These are phyloP conservation scores for Rhopilema esculentum DNA, from an alignment of 30 jellyfish, hydroid and myxozoan genomes.

Conservation along the genomic window DNA sequence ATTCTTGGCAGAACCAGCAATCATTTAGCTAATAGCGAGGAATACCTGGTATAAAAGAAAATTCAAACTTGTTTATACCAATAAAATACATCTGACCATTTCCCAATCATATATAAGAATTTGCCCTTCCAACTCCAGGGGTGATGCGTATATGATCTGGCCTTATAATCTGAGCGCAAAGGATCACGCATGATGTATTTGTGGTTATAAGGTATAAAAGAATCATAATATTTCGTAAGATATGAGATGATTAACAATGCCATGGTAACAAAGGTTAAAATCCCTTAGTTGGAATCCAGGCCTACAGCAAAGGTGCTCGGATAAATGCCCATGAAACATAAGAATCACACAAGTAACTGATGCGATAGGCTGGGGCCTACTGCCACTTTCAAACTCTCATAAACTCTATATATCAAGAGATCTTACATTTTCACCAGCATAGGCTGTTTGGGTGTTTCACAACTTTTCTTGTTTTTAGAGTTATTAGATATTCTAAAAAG, in stretches of 20 bases:
- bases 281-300: not conserved
- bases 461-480: no score
- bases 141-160: not conserved
- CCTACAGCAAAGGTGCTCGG: no score
- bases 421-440: no score
- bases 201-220: not conserved
- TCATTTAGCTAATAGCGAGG: not conserved
- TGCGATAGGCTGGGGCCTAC: no score
- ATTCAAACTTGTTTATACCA: no score
- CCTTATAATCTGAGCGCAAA: not conserved
- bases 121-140: not conserved
- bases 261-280: not conserved
- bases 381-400: no score
- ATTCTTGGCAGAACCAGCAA: not conserved
- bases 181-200: not conserved
- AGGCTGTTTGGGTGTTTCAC: no score
- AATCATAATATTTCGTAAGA: not conserved
- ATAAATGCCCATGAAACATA: no score
- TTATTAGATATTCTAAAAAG: no score
- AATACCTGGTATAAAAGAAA: no score
- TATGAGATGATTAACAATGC: not conserved
- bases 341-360: no score
- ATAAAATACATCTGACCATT: not conserved
- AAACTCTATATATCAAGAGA: no score
- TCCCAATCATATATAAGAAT: not conserved